These are phyloP conservation scores for Psilopsiagon aurifrons DNA, from an alignment of 2,113 vertebrate genomes.

Conservation along the genomic window DNA sequence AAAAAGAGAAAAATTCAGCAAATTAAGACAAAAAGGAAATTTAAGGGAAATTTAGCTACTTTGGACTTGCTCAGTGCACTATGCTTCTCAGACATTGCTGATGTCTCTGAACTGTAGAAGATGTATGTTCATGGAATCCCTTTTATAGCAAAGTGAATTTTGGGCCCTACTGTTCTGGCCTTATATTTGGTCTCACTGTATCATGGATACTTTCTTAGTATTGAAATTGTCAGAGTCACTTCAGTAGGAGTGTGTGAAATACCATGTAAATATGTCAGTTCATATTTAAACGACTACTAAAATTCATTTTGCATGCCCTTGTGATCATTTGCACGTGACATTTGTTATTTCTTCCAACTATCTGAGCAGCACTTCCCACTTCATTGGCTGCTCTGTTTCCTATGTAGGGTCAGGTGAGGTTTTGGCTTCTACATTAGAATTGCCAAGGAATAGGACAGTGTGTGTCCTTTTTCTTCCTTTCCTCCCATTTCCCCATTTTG, in stretches of 20 bases:
- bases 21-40: background rate
- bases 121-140: background rate
- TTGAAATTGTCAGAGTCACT: background rate
- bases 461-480: background rate
- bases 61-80: background rate
- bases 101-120: background rate
- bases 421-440: background rate
- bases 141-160: background rate
- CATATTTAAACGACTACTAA: conserved; percentile 1
- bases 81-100: background rate
- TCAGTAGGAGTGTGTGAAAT: background rate
- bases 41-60: background rate
- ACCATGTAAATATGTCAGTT: background rate
- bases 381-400: background rate
- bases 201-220: background rate
- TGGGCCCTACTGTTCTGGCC: background rate
- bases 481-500: background rate
- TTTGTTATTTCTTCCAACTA: background rate
- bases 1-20: background rate
- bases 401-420: background rate
- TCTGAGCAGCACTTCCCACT: background rate
- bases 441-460: background rate
- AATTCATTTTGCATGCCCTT: background rate
- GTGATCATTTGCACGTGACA: background rate
- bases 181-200: background rate